Conservation (phyloP, 2,797 vertebrate genomes). For the Pagetopsis macropterus region DNA sequence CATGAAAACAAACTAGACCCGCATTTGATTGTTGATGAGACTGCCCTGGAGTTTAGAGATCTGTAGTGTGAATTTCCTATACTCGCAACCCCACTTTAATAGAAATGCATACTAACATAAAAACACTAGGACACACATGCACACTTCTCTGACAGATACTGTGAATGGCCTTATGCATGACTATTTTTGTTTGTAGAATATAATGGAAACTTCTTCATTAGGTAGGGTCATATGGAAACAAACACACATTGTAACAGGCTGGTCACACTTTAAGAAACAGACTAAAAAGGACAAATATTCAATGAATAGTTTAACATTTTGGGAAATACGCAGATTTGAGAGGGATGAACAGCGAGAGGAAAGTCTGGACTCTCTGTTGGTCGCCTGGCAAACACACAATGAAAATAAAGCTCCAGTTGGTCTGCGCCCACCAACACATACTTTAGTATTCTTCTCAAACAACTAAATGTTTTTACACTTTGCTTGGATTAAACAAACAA, state of each 20-base stretch:
- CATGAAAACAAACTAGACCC: conserved; percentile 53
- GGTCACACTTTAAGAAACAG: neutral
- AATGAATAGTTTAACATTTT: neutral
- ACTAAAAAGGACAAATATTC: conserved; percentile 1
- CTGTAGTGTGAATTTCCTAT: conserved; percentile 39
- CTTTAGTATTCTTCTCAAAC: neutral
- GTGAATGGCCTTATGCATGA: conserved; percentile 9
- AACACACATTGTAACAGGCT: neutral
- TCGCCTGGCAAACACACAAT: neutral
- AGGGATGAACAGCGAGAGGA: neutral
- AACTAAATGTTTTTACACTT: neutral
- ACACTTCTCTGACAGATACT: conserved; percentile 23
- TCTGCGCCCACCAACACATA: neutral
- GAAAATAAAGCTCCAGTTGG: neutral
- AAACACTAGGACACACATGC: conserved; percentile 18
- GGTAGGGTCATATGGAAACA: neutral
- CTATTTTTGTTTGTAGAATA: conserved; percentile 10
- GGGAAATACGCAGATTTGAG: neutral
- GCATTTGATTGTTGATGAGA: conserved; percentile 55
- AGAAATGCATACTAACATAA: conserved; percentile 23
- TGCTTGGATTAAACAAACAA: conserved; percentile 2
- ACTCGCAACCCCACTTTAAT: conserved; percentile 19
- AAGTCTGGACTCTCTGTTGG: neutral
- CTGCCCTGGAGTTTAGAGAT: conserved; percentile 25
- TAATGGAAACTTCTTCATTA: conserved; percentile 12